A percentile compares a stretch with the other conserved stretches of the same genome.
Evolutionary conservation across 2,797 vertebrate species (phyloP).

Genomic region (Darevskia mixta): DNA sequence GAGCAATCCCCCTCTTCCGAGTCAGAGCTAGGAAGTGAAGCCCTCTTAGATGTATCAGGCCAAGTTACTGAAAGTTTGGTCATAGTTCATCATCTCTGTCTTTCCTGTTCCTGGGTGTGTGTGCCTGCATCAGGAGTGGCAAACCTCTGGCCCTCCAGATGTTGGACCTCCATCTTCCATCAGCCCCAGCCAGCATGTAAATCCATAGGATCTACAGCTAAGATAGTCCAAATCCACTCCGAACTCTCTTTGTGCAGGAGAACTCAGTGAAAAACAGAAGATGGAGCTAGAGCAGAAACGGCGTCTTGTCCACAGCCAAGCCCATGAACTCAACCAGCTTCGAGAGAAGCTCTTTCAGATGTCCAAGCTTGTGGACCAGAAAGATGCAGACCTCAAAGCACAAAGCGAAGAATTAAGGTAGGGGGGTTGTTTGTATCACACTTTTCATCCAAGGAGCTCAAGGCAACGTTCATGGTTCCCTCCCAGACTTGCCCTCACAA

Average conservation of each 20-base stretch:
- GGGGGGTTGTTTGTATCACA: neutral
- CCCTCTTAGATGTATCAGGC: neutral
- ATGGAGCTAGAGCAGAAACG: slow-evolving; percentile 78
- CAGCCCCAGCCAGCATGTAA: neutral
- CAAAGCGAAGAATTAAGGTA: slow-evolving; percentile 78
- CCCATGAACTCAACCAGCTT: slow-evolving; percentile 73
- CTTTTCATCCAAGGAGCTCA: neutral
- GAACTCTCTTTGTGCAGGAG: slow-evolving; percentile 68
- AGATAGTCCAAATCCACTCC: neutral
- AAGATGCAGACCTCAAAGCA: slow-evolving; percentile 74
- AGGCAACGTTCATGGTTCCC: neutral
- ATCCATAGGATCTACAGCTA: neutral
- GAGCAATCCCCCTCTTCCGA: neutral
- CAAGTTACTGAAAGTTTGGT: neutral
- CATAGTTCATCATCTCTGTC: too few species aligned
- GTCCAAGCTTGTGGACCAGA: slow-evolving; percentile 75
- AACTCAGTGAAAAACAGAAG: slow-evolving; percentile 83
- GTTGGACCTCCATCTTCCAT: too few species aligned
- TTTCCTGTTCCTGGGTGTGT: neutral
- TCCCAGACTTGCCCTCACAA: neutral
- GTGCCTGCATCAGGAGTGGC: neutral
- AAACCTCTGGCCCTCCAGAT: too few species aligned
- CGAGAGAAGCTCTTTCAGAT: slow-evolving; percentile 67
- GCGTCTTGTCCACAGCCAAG: slow-evolving; percentile 70
- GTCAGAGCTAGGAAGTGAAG: neutral